Evolutionary conservation across 1,140 invertebrate genomes (phyloP).

Genomic region (Campoletis sonorensis): DNA sequence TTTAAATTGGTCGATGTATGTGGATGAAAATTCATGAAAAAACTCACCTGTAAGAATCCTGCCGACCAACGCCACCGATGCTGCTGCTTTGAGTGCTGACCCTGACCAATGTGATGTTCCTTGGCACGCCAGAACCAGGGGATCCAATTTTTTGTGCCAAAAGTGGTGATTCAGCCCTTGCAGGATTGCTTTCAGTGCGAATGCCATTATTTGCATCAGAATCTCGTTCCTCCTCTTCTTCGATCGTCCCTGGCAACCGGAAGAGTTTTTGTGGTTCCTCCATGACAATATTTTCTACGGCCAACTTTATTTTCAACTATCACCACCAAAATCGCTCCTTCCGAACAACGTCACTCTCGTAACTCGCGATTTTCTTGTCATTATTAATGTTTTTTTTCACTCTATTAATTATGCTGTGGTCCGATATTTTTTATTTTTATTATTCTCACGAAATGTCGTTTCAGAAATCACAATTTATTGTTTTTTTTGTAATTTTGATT

Average conservation of each 20-base stretch:
- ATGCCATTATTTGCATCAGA: constrained; percentile 40
- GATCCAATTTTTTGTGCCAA: constrained; percentile 52
- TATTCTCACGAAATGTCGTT: not conserved
- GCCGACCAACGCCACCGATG: constrained; percentile 66
- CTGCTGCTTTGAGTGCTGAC: constrained; percentile 70
- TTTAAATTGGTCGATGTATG: too few relatives aligned
- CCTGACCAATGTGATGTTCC: constrained; percentile 66
- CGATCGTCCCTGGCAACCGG: constrained; percentile 70
- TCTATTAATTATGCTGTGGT: constrained; percentile 17
- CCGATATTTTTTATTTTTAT: not conserved
- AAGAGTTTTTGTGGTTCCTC: constrained; percentile 70
- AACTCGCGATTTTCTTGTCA: constrained; percentile 26
- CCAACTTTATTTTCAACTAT: constrained; percentile 34
- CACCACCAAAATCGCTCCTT: constrained; percentile 46
- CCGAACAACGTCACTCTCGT: constrained; percentile 38
- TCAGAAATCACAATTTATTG: not conserved
- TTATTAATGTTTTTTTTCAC: constrained; percentile 19
- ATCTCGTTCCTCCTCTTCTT: constrained; percentile 68
- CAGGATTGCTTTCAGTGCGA: constrained; percentile 51
- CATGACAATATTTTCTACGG: constrained; percentile 49
- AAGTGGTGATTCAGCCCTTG: constrained; percentile 65
- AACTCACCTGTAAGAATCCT: constrained; percentile 64
- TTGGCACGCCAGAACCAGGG: constrained; percentile 54
- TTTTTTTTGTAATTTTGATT: not conserved
- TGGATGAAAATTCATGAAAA: not conserved